These are phyloP conservation scores for Sesia bembeciformis DNA, from an alignment of 2,888 invertebrate species.

Conservation along the genomic window DNA sequence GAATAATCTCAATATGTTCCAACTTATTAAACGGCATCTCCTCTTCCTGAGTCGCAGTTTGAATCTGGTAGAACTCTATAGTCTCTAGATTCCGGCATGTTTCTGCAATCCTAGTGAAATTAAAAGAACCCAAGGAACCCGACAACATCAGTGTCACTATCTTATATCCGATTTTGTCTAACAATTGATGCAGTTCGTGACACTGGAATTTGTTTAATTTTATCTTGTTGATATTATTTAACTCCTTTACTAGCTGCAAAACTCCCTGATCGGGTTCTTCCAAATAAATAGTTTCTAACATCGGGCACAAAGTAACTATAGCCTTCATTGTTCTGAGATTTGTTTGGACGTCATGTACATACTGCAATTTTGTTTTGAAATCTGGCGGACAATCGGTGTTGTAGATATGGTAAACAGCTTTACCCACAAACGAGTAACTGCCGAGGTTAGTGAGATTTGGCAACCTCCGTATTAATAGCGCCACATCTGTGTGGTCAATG, in stretches of 20 bases:
- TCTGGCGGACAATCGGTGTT: conserved; percentile 65
- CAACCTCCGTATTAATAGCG: conserved; percentile 75
- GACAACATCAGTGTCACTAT: conserved; percentile 74
- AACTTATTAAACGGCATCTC: conserved; percentile 75
- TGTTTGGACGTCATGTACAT: conserved; percentile 79
- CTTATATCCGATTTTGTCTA: conserved; percentile 70
- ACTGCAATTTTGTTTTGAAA: conserved; percentile 78
- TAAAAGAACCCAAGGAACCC: conserved; percentile 71
- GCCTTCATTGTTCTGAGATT: conserved; percentile 74
- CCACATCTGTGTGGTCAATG: conserved; percentile 78
- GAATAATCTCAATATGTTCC: conserved; percentile 79
- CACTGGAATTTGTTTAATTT: conserved; percentile 78
- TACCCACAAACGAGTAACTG: conserved; percentile 80
- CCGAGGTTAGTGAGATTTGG: conserved; percentile 78
- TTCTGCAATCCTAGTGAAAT: conserved; percentile 74
- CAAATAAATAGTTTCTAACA: conserved; percentile 77
- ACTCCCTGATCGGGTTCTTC: conserved; percentile 76
- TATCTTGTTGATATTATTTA: conserved; percentile 66
- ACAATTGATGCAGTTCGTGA: conserved; percentile 73
- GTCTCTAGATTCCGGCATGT: conserved; percentile 75
- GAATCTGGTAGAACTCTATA: conserved; percentile 79
- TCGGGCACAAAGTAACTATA: conserved; percentile 76
- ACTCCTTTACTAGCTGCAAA: conserved; percentile 59
- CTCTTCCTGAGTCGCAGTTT: conserved; percentile 71
- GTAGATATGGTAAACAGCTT: conserved; percentile 72